Evolutionary conservation across 2,888 invertebrate genomes (phyloP).

Genomic region (Pheosia gnoma): DNA sequence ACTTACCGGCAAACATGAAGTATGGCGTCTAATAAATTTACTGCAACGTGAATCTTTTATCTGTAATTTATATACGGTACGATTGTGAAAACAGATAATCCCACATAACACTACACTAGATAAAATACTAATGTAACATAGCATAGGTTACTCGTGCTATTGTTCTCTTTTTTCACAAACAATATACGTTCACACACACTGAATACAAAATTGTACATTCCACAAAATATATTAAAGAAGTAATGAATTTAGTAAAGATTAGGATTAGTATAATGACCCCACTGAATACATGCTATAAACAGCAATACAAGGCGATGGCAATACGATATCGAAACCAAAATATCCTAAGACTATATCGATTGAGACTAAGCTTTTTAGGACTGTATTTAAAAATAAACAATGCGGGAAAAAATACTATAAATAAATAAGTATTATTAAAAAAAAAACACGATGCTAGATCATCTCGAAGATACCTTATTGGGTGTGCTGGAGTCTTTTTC

Average conservation of each 20-base stretch:
- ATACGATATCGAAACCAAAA: constrained; percentile 51
- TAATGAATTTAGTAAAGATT: background rate
- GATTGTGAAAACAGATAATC: constrained; percentile 18
- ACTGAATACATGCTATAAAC: constrained; percentile 54
- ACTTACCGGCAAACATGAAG: constrained; percentile 76
- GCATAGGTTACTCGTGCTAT: constrained; percentile 5
- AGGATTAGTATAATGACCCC: constrained; percentile 56
- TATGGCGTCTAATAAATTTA: constrained; percentile 71
- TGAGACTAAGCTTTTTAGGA: constrained; percentile 60
- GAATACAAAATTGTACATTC: background rate
- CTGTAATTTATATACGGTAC: constrained; percentile 64
- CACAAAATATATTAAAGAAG: background rate
- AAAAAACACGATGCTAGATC: constrained; percentile 45
- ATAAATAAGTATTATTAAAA: constrained; percentile 26
- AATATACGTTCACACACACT: background rate
- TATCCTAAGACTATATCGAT: constrained; percentile 44
- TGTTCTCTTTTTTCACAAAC: constrained; percentile 13
- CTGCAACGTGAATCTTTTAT: constrained; percentile 76
- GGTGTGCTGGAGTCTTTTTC: constrained; percentile 88
- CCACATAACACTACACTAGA: constrained; percentile 13
- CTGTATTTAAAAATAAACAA: constrained; percentile 41
- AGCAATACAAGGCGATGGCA: constrained; percentile 36
- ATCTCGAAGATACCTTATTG: constrained; percentile 86
- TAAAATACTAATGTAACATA: background rate
- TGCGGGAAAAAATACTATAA: constrained; percentile 32